phyloP scores from a whole-genome alignment of 1,140 invertebrate species.

The Hycleus cichorii region DNA sequence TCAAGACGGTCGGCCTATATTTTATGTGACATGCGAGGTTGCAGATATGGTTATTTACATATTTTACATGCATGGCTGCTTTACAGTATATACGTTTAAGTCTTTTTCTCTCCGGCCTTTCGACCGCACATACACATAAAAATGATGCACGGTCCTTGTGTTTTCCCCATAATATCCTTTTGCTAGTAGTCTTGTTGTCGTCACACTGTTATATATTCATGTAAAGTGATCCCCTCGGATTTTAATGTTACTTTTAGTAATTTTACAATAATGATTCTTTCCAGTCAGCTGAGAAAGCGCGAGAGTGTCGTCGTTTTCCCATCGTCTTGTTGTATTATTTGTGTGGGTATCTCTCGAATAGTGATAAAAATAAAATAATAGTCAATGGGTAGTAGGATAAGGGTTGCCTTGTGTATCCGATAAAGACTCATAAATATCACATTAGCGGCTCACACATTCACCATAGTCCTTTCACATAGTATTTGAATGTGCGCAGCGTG shows the following conservation, averaged over 20 bases:
- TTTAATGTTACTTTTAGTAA: background rate
- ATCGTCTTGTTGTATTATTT: no score
- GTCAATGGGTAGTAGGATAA: background rate
- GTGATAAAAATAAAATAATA: no score
- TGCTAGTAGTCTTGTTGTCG: slow-evolving; percentile 11
- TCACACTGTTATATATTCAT: slow-evolving; percentile 21
- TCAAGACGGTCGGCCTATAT: slow-evolving; percentile 7
- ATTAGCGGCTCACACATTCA: slow-evolving; percentile 29
- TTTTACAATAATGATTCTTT: no score
- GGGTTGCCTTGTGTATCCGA: slow-evolving; percentile 23
- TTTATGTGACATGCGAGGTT: slow-evolving; percentile 13
- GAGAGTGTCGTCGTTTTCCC: no score
- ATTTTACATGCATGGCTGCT: slow-evolving; percentile 32
- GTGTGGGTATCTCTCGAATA: no score
- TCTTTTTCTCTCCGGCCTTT: slow-evolving; percentile 18
- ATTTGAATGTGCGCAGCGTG: slow-evolving; percentile 22
- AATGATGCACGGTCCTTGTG: slow-evolving; percentile 30
- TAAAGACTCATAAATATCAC: slow-evolving; percentile 35
- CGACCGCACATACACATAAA: slow-evolving; percentile 33
- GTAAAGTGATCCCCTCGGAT: background rate
- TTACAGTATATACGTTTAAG: slow-evolving; percentile 21
- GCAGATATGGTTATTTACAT: slow-evolving; percentile 33
- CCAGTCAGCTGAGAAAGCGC: no score
- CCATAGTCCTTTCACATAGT: background rate
- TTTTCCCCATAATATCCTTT: slow-evolving; percentile 22